These are phyloP conservation scores for Phenacoccus solenopsis DNA, from an alignment of 1,140 invertebrate species.

Conservation along the genomic window DNA sequence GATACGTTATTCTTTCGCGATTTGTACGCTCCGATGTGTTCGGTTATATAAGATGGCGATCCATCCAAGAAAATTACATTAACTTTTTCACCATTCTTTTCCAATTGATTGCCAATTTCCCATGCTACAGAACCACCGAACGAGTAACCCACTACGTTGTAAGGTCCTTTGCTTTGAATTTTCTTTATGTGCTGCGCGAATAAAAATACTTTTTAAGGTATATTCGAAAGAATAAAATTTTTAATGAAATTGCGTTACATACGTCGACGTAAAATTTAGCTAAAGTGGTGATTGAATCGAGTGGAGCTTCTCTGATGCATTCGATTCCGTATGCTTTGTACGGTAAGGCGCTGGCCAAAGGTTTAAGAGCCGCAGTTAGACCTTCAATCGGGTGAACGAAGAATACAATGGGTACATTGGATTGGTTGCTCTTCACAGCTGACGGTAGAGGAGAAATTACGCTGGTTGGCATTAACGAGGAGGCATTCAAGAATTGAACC, in stretches of 20 bases:
- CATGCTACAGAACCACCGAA: conserved; percentile 85
- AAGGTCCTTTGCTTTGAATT: conserved; percentile 69
- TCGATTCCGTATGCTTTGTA: conserved; percentile 81
- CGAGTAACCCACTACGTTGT: conserved; percentile 82
- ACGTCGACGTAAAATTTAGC: conserved; percentile 60
- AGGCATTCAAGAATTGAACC: conserved; percentile 37
- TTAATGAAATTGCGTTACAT: no score
- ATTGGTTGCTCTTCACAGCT: conserved; percentile 29
- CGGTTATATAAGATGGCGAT: conserved; percentile 74
- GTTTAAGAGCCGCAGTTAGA: conserved; percentile 50
- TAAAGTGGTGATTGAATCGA: conserved; percentile 55
- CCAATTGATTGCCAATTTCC: conserved; percentile 79
- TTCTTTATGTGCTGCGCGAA: conserved; percentile 48
- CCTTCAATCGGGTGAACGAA: conserved; percentile 89
- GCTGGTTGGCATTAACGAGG: conserved; percentile 49
- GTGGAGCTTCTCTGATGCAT: conserved; percentile 60
- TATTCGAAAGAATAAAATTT: not conserved
- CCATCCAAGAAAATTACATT: conserved; percentile 79
- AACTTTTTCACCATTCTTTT: conserved; percentile 46
- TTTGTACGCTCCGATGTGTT: conserved; percentile 54
- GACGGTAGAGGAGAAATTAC: conserved; percentile 45
- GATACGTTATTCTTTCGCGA: conserved; percentile 37
- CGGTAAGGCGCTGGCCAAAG: conserved; percentile 53
- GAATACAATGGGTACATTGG: conserved; percentile 44
- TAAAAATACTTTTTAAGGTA: no score